Conservation (phyloP, 2,888 invertebrate genomes). For the Criorhina ranunculi region DNA sequence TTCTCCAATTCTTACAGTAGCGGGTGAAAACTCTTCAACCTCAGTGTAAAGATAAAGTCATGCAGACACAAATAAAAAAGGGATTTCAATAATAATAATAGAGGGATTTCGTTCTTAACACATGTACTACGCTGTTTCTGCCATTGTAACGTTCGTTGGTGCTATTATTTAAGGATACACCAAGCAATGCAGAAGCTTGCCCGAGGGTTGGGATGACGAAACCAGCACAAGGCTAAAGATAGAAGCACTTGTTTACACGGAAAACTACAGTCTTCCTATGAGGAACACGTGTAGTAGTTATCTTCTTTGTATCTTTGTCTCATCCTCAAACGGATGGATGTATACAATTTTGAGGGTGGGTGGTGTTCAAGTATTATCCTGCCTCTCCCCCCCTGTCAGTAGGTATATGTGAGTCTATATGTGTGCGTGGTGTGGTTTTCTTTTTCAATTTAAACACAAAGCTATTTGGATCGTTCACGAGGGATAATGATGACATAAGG, state of each 20-base stretch:
- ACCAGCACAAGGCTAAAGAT: slow-evolving; percentile 38
- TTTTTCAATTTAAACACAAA: slow-evolving; percentile 73
- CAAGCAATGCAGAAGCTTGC: slow-evolving; percentile 52
- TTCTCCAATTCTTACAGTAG: no score
- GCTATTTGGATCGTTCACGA: slow-evolving; percentile 63
- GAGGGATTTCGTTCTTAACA: slow-evolving; percentile 72
- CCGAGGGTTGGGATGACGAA: slow-evolving; percentile 42
- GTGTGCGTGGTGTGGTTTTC: slow-evolving; percentile 63
- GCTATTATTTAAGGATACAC: slow-evolving; percentile 70
- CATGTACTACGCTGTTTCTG: slow-evolving; percentile 70
- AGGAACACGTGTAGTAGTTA: slow-evolving; percentile 70
- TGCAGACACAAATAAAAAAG: slow-evolving; percentile 67
- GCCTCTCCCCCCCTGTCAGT: slow-evolving; percentile 18
- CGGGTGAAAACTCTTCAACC: not conserved
- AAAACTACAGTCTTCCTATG: slow-evolving; percentile 68
- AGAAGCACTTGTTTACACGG: slow-evolving; percentile 74
- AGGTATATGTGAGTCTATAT: slow-evolving; percentile 17
- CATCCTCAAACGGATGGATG: slow-evolving; percentile 31
- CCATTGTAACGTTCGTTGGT: slow-evolving; percentile 68
- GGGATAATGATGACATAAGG: slow-evolving; percentile 75
- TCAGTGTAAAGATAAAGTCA: slow-evolving; percentile 57
- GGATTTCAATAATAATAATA: slow-evolving; percentile 76
- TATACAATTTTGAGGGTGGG: slow-evolving; percentile 40
- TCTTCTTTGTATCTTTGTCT: slow-evolving; percentile 55
- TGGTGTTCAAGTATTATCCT: slow-evolving; percentile 54